These are phyloP conservation scores for Lottia scabra DNA, from an alignment of 2,888 invertebrate genomes.

Conservation along the genomic window DNA sequence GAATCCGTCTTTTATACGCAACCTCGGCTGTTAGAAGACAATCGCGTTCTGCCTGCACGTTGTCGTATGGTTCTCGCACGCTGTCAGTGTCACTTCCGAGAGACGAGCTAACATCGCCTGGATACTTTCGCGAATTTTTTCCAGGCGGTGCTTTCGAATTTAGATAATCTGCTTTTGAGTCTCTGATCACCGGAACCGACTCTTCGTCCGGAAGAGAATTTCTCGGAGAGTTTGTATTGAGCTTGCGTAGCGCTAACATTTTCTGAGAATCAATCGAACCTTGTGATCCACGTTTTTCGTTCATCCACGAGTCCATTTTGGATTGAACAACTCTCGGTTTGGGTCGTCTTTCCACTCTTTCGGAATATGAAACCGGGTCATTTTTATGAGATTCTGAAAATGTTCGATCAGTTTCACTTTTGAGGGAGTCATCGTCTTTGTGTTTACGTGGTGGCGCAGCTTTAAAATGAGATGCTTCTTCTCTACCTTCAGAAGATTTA, in stretches of 20 bases:
- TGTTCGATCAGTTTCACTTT: background rate
- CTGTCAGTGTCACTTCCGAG: background rate
- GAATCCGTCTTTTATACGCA: constrained; percentile 49
- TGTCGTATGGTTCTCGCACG: constrained; percentile 38
- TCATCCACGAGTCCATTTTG: background rate
- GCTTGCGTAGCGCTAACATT: background rate
- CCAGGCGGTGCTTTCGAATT: background rate
- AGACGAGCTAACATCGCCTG: background rate
- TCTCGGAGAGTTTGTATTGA: background rate
- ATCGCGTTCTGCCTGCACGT: constrained; percentile 49
- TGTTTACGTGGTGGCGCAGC: background rate
- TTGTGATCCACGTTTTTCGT: background rate
- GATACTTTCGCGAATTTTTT: background rate
- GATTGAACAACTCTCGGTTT: background rate
- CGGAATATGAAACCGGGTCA: background rate
- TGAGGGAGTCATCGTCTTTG: background rate
- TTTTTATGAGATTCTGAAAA: background rate
- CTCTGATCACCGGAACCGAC: background rate
- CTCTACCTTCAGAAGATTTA: background rate
- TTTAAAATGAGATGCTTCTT: background rate
- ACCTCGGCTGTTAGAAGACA: constrained; percentile 46
- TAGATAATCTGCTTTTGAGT: background rate
- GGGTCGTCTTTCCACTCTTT: background rate
- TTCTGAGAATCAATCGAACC: background rate
- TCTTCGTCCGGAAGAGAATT: background rate